Evolutionary conservation across 2,113 vertebrate species (phyloP), one percentile per base, ranked within the genome.

Genomic region (Orthochromis indermauri): DNA sequence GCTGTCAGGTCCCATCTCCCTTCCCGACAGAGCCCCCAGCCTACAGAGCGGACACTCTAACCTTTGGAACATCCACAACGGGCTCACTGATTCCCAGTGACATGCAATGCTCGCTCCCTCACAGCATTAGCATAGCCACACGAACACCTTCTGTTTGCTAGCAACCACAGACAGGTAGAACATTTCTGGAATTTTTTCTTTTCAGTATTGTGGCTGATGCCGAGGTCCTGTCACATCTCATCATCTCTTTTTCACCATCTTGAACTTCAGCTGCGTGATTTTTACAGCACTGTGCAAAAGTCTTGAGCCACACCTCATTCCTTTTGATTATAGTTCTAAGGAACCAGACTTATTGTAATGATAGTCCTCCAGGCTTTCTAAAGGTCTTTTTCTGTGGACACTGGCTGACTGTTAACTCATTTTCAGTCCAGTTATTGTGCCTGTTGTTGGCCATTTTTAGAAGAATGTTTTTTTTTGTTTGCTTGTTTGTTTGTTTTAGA

Each of bases 1-100:
- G 86, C 93, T 95, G 95, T 95, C 95, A 95, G 84, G 86, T 95
- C 79, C 83, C 89, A 95, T 95, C 94, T 93, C 86, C 90, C 76
- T 93, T 71, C 54, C 42, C 19, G 2, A 82, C 84, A 49, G 84
- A 53, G 87, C 91, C 92, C 90, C 84, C 85, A 91, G 89, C 88
- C 82, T 83, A 54, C 81, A 7, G 82, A 85, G 86, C 78, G 37
- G 88, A 94, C 93, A 92, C 79, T 87, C 88, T 93, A 94, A 94
- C 94, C 91, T 95, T 92, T 94, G 80, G 92, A 95, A 87, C 80
- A 90, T 92, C 90, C 82, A n/a, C 89, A 84, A 91, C 49, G 26
- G 85, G 90, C 68, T 83, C 88, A 82, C 89, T 95, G 93, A 96
- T 95, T 90, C 82, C 83, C 90, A 6, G 47, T 85, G 95, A 94